A percentile compares a stretch with the other conserved stretches of the same genome.
Evolutionary conservation across 1,140 invertebrate genomes (phyloP).

Genomic region (Drosophila kanapiae): DNA sequence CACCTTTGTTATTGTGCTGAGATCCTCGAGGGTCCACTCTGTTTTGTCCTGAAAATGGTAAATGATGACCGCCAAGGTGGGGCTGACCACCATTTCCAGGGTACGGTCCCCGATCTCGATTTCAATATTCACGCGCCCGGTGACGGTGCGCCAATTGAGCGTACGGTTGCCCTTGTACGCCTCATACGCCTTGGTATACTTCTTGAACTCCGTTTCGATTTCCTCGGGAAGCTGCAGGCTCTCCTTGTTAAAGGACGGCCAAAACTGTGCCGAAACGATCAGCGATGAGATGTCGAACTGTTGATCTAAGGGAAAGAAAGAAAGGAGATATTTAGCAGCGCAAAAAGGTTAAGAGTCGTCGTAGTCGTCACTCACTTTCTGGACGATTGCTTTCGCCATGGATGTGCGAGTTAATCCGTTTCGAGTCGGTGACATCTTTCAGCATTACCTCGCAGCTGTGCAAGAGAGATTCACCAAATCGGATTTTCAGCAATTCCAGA

Average conservation of each 20-base stretch:
- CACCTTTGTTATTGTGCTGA: slow-evolving; percentile 93
- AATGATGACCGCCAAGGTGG: slow-evolving; percentile 97
- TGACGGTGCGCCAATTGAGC: slow-evolving; percentile 96
- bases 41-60: slow-evolving; percentile 97
- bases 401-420: slow-evolving; percentile 95
- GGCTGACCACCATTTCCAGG: slow-evolving; percentile 94
- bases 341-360: background rate
- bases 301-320: slow-evolving; percentile 50
- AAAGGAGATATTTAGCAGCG: background rate
- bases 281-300: slow-evolving; percentile 89
- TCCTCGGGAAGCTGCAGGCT: slow-evolving; percentile 93
- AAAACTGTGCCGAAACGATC: slow-evolving; percentile 99
- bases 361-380: slow-evolving; percentile 57
- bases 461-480: slow-evolving; percentile 97
- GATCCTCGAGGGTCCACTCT: slow-evolving; percentile 93
- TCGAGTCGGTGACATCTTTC: slow-evolving; percentile 96
- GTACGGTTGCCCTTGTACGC: slow-evolving; percentile 97
- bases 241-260: slow-evolving; percentile 98
- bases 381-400: slow-evolving; percentile 86
- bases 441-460: slow-evolving; percentile 99
- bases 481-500: slow-evolving; percentile 96
- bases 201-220: slow-evolving; percentile 93
- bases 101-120: slow-evolving; percentile 94
- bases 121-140: slow-evolving; percentile 96
- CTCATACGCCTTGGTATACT: slow-evolving; percentile 97